Evolutionary conservation across 2,797 vertebrate genomes (phyloP).

Genomic region (Leptoclinus maculatus): DNA sequence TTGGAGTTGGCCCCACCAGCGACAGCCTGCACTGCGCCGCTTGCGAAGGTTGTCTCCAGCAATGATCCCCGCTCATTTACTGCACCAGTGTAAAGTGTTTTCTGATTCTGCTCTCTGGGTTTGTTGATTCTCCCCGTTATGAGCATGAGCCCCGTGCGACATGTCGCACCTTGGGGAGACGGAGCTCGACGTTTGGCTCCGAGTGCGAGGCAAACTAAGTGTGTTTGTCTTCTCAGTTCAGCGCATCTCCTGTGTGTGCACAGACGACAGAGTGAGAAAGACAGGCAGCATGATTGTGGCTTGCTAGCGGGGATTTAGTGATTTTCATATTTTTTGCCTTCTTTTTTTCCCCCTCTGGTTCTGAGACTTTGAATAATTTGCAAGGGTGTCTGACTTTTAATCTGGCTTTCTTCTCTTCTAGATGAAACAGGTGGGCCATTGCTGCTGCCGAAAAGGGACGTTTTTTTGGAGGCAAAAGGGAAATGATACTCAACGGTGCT

Average conservation of each 20-base stretch:
- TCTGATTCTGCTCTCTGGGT: conserved; percentile 52
- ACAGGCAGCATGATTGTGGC: conserved; percentile 38
- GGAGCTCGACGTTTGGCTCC: conserved; percentile 54
- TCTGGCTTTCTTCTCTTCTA: conserved; percentile 34
- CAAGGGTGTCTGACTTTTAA: conserved; percentile 61
- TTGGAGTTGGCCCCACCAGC: conserved; percentile 5
- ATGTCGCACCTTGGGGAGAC: conserved; percentile 62
- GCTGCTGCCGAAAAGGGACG: conserved; percentile 31
- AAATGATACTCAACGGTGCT: conserved; percentile 30
- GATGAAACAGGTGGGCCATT: conserved; percentile 49
- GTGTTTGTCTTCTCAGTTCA: conserved; percentile 67
- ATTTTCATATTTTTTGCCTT: background rate
- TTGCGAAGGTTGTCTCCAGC: conserved; percentile 15
- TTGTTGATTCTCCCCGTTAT: conserved; percentile 69
- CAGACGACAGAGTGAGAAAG: conserved; percentile 39
- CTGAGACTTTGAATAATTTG: conserved; percentile 58
- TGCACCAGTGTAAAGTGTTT: conserved; percentile 42
- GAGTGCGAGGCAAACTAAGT: conserved; percentile 63
- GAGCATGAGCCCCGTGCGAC: conserved; percentile 66
- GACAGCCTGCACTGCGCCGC: conserved; percentile 16
- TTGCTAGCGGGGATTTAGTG: conserved; percentile 13
- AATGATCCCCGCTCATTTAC: conserved; percentile 39
- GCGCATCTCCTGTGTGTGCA: conserved; percentile 52
- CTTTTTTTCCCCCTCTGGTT: background rate
- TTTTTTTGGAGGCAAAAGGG: conserved; percentile 22